Conservation (phyloP, 2,888 invertebrate species). For the Platycheirus albimanus region DNA sequence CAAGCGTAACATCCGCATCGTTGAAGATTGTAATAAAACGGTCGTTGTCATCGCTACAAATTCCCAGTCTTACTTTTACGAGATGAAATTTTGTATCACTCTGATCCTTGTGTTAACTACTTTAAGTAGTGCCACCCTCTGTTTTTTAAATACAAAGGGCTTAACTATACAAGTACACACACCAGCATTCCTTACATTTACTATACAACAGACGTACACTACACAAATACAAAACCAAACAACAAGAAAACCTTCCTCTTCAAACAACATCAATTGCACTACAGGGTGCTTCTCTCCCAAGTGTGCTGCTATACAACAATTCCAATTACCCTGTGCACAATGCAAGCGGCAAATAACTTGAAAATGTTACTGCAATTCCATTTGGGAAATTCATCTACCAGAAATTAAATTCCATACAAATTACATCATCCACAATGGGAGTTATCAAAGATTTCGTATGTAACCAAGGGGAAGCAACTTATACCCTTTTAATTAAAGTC, state of each 20-base stretch:
- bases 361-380: not conserved
- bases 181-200: not conserved
- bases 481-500: conserved; percentile 9
- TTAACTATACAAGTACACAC: not conserved
- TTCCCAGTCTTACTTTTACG: not conserved
- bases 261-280: conserved; percentile 32
- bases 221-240: not conserved
- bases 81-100: not conserved
- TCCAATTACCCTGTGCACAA: conserved; percentile 31
- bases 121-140: not conserved
- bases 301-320: conserved; percentile 25
- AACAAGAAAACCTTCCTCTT: not conserved
- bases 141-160: not conserved
- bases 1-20: not conserved
- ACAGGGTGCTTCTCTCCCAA: conserved; percentile 11
- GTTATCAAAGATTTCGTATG: not conserved
- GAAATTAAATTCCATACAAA: conserved; percentile 15
- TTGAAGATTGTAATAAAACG: not conserved
- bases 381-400: conserved; percentile 23
- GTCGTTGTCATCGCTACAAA: not conserved
- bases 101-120: conserved; percentile 2
- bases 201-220: not conserved
- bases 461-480: not conserved
- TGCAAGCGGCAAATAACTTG: conserved; percentile 21
- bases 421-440: not conserved